phyloP scores from a whole-genome alignment of 2,888 invertebrate genomes.

The Polydesmus complanatus region DNA sequence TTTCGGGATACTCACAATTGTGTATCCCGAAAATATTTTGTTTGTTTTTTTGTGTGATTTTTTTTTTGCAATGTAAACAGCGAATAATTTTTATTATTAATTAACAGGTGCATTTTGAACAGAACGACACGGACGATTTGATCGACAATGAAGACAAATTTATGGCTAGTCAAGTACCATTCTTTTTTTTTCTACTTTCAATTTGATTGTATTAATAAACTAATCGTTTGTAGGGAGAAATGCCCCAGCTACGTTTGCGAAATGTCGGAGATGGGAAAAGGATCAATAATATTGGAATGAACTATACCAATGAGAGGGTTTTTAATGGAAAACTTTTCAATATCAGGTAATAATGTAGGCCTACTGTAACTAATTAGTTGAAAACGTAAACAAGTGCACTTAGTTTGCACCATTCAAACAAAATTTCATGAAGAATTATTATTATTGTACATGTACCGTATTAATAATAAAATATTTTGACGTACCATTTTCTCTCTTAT shows the following conservation, averaged over 20 bases:
- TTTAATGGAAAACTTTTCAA: neutral
- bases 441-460: too few relatives aligned
- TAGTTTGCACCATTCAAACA: neutral
- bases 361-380: neutral
- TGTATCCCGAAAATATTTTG: too few relatives aligned
- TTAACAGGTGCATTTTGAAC: neutral
- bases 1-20: too few relatives aligned
- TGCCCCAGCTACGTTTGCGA: neutral
- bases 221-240: neutral
- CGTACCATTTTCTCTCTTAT: too few relatives aligned
- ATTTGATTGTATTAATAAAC: neutral
- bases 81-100: too few relatives aligned
- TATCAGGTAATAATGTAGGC: neutral
- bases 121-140: neutral
- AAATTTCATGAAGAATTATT: too few relatives aligned
- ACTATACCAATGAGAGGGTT: neutral
- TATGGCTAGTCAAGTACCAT: neutral
- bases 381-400: neutral
- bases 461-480: too few relatives aligned
- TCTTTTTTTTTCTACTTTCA: neutral
- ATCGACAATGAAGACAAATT: neutral
- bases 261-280: neutral
- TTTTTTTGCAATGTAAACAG: too few relatives aligned
- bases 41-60: too few relatives aligned
- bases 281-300: too few relatives aligned